These are phyloP conservation scores for Melitaea athalia DNA, from an alignment of 2,888 invertebrate species.

Conservation along the genomic window DNA sequence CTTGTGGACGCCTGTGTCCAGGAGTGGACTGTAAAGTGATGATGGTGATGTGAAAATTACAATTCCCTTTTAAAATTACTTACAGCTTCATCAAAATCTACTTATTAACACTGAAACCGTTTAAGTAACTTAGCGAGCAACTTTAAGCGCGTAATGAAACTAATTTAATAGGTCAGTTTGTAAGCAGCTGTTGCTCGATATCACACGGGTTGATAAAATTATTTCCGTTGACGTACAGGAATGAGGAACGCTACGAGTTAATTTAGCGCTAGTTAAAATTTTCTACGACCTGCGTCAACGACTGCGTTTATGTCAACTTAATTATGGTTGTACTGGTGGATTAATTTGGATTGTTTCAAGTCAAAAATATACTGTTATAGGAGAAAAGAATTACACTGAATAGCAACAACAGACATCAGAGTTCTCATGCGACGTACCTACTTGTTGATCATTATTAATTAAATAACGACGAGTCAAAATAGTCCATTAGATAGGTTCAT, in stretches of 20 bases:
- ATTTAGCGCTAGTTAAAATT: slow-evolving; percentile 5
- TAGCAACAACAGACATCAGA: no score
- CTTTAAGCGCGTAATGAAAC: background rate
- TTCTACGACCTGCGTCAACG: background rate
- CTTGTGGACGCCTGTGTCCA: no score
- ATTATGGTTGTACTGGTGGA: background rate
- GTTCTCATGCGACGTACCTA: no score
- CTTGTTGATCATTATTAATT: no score
- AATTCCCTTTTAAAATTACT: no score
- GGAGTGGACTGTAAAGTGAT: no score
- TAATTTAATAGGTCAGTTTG: slow-evolving; percentile 10
- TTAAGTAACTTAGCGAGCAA: background rate
- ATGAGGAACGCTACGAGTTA: slow-evolving; percentile 23
- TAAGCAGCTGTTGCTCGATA: slow-evolving; percentile 27
- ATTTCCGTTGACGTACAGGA: slow-evolving; percentile 23
- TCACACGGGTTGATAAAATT: slow-evolving; percentile 22
- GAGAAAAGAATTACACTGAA: no score
- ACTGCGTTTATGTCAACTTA: background rate
- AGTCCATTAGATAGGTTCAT: no score
- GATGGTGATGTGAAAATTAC: no score
- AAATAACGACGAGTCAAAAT: no score
- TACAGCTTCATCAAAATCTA: background rate
- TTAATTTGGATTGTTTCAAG: background rate
- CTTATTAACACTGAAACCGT: background rate
- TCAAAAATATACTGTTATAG: no score